Percentiles rank a stretch among this genome's conserved stretches.
phyloP scores from a whole-genome alignment of 2,797 vertebrate species.

The Sebastes ruberrimus region DNA sequence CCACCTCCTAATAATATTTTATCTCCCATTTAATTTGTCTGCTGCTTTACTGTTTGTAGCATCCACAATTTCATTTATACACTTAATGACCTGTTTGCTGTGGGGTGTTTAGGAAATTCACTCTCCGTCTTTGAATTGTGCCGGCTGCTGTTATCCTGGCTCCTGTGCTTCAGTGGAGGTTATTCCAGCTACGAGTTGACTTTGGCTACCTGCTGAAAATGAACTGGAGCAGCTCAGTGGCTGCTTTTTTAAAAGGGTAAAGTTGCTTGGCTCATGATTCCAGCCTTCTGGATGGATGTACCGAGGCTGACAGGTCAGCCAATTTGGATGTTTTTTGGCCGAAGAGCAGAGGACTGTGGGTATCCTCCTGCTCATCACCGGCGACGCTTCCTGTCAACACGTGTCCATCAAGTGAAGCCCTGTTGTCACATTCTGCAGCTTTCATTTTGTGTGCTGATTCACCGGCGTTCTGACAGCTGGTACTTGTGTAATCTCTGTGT shows the following conservation, averaged over 20 bases:
- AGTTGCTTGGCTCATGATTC: conserved; percentile 31
- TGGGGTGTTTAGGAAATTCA: not conserved
- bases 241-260: conserved; percentile 43
- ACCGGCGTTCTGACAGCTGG: conserved; percentile 69
- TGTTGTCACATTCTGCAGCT: conserved; percentile 68
- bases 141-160: not conserved
- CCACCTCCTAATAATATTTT: not conserved
- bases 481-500: conserved; percentile 80
- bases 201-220: conserved; percentile 41
- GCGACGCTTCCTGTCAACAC: conserved; percentile 68
- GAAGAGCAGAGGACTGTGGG: conserved; percentile 58
- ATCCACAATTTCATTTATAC: not conserved
- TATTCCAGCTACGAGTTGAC: conserved; percentile 36
- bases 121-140: not conserved
- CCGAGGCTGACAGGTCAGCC: conserved; percentile 57
- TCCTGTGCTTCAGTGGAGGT: not conserved
- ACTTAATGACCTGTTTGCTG: not conserved
- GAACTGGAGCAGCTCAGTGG: conserved; percentile 14
- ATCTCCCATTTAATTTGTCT: not conserved
- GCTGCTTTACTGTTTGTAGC: not conserved
- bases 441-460: conserved; percentile 79
- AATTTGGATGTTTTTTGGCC: conserved; percentile 67
- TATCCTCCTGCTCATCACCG: conserved; percentile 51
- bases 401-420: conserved; percentile 68
- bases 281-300: conserved; percentile 25